Base-by-base conservation (phyloP, 1,140 invertebrate species). In the Drosophila lini region DNA sequence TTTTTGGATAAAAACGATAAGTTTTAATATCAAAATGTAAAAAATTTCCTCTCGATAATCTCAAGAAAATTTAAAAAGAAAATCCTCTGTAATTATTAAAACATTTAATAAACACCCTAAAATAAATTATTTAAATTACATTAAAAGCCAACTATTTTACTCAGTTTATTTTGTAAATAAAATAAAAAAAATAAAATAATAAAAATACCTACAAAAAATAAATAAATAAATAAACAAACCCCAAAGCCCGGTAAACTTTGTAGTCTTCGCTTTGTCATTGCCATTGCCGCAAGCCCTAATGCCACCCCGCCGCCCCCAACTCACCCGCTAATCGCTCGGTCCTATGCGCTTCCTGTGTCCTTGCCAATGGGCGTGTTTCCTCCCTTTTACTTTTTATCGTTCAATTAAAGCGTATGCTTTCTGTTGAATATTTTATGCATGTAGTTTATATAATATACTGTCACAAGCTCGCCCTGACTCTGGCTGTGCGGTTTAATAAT, bases 391-490 rank as follows among this genome's bases (percentile, higher is more conserved):
- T 50, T 48, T 74, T 75, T 47, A 57, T 55, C 47, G 81, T 63
- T 80, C 34, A 77, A 80, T 73, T 75, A 64, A 77, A 74, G 45
- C 74, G 32, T 78, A 32, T 56, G 68, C 58, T 40, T 13, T 36
- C 19, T 38, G 5, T 28, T 76, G 42, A 56, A 69, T 79, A 41
- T 55, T 79, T 86, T 71, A 86, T 82, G 82, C 79, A 86, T 82
- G 82, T 62, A 71, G 56, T 48, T 75, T 75, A 52, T 74, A 63
- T 60, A 56, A 60, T 48, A 60, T 45, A 55, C 58, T 63, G 69
- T 28, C 25, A 15, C 47, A 28, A 44, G 53, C 60, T 57, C 25
- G 15, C 47, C 55, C 31, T 32, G 36, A 48, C 15, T 31, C 31
- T 32, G 36, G 55, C 15, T 31, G 15, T 62, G 63, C 47, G 60